phyloP scores from a whole-genome alignment of 1,140 invertebrate species.

The Sweltsa coloradensis region DNA sequence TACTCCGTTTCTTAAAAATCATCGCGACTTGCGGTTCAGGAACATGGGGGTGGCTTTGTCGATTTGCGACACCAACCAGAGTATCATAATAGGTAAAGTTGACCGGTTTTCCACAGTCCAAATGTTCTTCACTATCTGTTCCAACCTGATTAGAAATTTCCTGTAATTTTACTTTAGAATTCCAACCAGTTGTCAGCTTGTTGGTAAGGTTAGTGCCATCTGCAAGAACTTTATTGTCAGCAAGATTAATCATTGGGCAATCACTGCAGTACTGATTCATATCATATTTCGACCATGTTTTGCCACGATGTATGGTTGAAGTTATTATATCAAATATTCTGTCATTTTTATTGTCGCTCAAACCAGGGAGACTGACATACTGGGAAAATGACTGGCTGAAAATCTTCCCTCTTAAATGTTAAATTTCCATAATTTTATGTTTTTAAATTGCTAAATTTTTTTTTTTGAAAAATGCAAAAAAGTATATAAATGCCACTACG shows the following conservation, averaged over 20 bases:
- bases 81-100: conserved; percentile 84
- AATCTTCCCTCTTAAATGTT: no score
- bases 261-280: conserved; percentile 26
- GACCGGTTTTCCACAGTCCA: conserved; percentile 76
- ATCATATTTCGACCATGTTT: conserved; percentile 44
- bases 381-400: conserved; percentile 35
- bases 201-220: neutral
- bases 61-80: conserved; percentile 63
- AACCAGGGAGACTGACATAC: conserved; percentile 32
- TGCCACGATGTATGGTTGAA: conserved; percentile 45
- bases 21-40: conserved; percentile 58
- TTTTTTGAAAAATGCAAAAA: no score
- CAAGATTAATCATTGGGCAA: conserved; percentile 15
- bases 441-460: no score
- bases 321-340: conserved; percentile 49
- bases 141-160: conserved; percentile 2
- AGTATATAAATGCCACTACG: no score
- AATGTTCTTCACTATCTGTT: conserved; percentile 39
- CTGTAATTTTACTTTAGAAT: conserved; percentile 16
- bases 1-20: conserved; percentile 62
- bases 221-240: neutral
- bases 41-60: conserved; percentile 50
- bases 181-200: neutral
- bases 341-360: conserved; percentile 24
- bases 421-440: conserved; percentile 56